phyloP scores from a whole-genome alignment of 2,888 invertebrate species.

The Brachyopa scutellaris region DNA sequence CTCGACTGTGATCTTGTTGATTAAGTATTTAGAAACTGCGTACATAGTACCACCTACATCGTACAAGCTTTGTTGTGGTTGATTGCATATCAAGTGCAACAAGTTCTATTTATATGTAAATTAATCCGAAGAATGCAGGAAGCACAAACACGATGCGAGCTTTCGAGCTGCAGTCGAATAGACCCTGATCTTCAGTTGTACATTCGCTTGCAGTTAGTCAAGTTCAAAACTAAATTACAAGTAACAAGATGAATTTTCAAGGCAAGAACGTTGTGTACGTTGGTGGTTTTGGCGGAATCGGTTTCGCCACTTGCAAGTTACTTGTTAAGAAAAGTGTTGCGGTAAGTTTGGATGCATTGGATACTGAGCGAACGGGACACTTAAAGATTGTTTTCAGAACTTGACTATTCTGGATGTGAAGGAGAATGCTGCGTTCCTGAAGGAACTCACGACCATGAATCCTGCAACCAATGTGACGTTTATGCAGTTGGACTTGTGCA shows the following conservation, averaged over 20 bases:
- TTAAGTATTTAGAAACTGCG: neutral
- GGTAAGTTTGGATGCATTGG: slow-evolving; percentile 31
- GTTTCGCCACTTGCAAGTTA: slow-evolving; percentile 66
- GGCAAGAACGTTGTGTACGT: slow-evolving; percentile 72
- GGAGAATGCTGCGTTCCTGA: slow-evolving; percentile 38
- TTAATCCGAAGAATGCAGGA: slow-evolving; percentile 5
- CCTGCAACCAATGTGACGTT: slow-evolving; percentile 36
- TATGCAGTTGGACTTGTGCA: slow-evolving; percentile 58
- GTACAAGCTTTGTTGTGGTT: too few relatives aligned
- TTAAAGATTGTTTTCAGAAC: slow-evolving; percentile 38
- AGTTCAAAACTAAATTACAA: slow-evolving; percentile 52
- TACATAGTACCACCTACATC: too few relatives aligned
- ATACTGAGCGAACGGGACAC: neutral
- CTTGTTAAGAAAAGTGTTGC: slow-evolving; percentile 62
- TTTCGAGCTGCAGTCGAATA: slow-evolving; percentile 14
- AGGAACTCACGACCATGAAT: slow-evolving; percentile 43
- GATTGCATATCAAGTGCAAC: slow-evolving; percentile 42
- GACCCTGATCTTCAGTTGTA: slow-evolving; percentile 50
- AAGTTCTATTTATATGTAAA: slow-evolving; percentile 30
- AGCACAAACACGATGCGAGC: slow-evolving; percentile 22
- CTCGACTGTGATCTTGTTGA: slow-evolving; percentile 8
- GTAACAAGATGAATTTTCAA: slow-evolving; percentile 53
- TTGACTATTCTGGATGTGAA: slow-evolving; percentile 66
- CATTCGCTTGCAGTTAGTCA: slow-evolving; percentile 45
- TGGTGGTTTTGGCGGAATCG: slow-evolving; percentile 73